Evolutionary conservation across 1,140 invertebrate genomes (phyloP), one percentile per base, ranked within the genome.

Genomic region (Pinna nobilis): DNA sequence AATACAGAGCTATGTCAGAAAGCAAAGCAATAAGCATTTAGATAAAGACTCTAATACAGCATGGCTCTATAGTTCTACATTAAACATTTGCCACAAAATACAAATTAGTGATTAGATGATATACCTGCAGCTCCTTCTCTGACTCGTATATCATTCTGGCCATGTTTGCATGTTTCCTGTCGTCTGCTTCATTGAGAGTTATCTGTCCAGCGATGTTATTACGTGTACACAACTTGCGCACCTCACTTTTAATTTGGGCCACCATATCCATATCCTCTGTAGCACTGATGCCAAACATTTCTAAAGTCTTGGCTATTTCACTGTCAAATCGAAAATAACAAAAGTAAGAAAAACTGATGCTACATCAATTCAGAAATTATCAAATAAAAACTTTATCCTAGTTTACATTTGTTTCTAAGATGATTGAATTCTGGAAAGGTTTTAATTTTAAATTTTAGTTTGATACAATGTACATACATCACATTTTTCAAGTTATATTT

Each of bases 181-280:
- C 82, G 44, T 86, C 82, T 3, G 51, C 64, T 55, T 88, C 87
- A 59, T 84, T 83, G 3, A 81, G 53, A 18, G 81, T 70, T 39
- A 88, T 88, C 74, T 86, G 83, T 9, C 79, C 64, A 11, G 84
- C 82, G 18, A 88, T 86, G 70, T 85, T 83, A 72, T 82, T 82
- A 3, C 77, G 64, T 32, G 82, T 85, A 68, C 84, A 87, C n/a
- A 89, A 79, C 61, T 89, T 88, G 51, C 82, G 78, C 15, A 89
- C 86, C 74, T 89, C 88, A 23, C 79, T 74, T 71, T 89, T 88
- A 44, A 89, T 88, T 77, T 89, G 85, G 0, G 84, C 80, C 61
- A 89, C 86, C 77, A 85, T 88, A 66, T 86, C 86, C 77, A 88
- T 84, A 41, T 89, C 88, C 61, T 86, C 84, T 37, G 77, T 79